Conservation (phyloP, 2,888 invertebrate genomes). For the Sisyra terminalis region DNA sequence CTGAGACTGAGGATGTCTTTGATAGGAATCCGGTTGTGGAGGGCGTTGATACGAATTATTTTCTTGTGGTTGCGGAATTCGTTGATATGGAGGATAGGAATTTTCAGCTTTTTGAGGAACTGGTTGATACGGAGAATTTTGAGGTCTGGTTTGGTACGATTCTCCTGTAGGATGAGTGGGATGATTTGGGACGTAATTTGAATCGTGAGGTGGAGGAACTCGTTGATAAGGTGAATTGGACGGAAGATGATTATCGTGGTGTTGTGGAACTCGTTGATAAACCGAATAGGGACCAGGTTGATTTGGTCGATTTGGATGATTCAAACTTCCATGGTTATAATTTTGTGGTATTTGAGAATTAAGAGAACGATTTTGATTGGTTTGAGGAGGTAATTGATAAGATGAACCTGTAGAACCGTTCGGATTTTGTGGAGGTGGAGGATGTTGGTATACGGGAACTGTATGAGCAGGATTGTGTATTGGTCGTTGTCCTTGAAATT, state of each 20-base stretch:
- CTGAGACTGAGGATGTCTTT: no score
- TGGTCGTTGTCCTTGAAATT: constrained; percentile 21
- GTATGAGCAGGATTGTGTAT: constrained; percentile 14
- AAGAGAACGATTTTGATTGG: not conserved
- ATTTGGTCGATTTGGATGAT: constrained; percentile 22
- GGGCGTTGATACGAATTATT: constrained; percentile 12
- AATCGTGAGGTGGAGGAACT: constrained; percentile 11
- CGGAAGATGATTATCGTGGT: constrained; percentile 7
- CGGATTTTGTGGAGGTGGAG: constrained; percentile 19
- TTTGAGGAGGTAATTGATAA: not conserved
- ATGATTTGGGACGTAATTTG: not conserved
- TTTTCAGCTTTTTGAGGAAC: constrained; percentile 14
- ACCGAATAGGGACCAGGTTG: constrained; percentile 13
- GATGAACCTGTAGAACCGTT: not conserved
- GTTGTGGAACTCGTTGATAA: constrained; percentile 11
- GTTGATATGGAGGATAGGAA: constrained; percentile 5
- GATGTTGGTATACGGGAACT: constrained; percentile 18
- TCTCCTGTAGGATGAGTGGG: not conserved
- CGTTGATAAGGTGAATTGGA: constrained; percentile 14
- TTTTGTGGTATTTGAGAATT: constrained; percentile 6
- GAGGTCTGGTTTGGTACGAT: no score
- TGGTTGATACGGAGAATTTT: constrained; percentile 17
- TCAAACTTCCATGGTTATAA: constrained; percentile 7
- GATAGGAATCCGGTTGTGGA: constrained; percentile 4
- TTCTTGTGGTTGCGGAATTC: constrained; percentile 3